Evolutionary conservation across 2,797 vertebrate species (phyloP).

Genomic region (Rhinogobio ventralis): DNA sequence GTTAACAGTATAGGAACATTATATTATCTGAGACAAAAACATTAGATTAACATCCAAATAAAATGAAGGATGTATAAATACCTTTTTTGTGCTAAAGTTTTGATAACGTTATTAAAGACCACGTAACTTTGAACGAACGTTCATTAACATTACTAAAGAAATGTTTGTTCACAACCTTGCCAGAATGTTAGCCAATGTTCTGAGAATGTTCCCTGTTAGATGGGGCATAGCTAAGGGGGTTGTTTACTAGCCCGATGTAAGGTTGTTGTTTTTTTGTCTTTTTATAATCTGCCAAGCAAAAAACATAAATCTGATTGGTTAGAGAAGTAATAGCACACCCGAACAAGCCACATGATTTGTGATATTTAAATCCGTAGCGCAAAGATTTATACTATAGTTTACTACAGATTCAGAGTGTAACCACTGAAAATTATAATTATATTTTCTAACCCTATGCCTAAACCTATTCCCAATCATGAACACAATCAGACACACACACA

Average conservation of each 20-base stretch:
- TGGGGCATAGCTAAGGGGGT: background rate
- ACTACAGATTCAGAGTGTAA: background rate
- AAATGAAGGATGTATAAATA: background rate
- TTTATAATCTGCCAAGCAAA: background rate
- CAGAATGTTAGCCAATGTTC: background rate
- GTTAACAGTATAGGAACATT: background rate
- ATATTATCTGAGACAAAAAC: background rate
- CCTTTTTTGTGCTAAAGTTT: background rate
- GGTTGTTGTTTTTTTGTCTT: background rate
- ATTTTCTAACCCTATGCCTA: background rate
- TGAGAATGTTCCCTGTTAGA: background rate
- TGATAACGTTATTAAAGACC: background rate
- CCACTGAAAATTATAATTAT: background rate
- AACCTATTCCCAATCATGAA: background rate
- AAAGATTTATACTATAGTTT: background rate
- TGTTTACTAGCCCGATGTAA: background rate
- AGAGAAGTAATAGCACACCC: background rate
- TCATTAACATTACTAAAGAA: background rate
- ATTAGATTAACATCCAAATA: background rate
- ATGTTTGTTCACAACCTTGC: background rate
- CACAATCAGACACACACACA: background rate
- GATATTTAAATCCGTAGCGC: background rate
- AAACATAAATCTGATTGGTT: background rate
- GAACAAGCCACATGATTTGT: background rate
- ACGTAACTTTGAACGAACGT: background rate